phyloP scores from a whole-genome alignment of 1,140 invertebrate species.

The Cepaea nemoralis region DNA sequence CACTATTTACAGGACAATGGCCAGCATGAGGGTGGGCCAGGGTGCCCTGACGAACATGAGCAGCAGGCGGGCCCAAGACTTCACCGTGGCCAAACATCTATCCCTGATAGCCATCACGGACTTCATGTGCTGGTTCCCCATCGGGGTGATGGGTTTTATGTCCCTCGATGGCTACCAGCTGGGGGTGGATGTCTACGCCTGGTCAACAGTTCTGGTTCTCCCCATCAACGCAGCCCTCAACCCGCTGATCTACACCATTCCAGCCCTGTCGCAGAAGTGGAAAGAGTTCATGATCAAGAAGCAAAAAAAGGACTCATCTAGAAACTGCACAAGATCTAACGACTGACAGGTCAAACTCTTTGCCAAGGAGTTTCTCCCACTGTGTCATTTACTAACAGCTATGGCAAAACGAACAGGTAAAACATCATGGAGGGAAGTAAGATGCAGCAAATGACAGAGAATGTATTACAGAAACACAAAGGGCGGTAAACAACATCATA shows the following conservation, averaged over 20 bases:
- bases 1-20: conserved; percentile 48
- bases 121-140: conserved; percentile 56
- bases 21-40: conserved; percentile 3
- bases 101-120: conserved; percentile 51
- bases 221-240: conserved; percentile 54
- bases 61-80: conserved; percentile 48
- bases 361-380: no score
- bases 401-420: no score
- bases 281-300: conserved; percentile 7
- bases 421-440: no score
- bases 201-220: conserved; percentile 46
- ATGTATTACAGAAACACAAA: no score
- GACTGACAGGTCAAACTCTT: no score
- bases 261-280: background rate
- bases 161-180: conserved; percentile 41
- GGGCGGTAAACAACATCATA: no score
- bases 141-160: conserved; percentile 55
- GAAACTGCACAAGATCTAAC: background rate
- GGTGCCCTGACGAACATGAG: conserved; percentile 14
- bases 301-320: background rate
- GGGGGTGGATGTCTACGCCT: conserved; percentile 47
- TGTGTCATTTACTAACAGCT: no score
- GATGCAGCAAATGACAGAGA: no score
- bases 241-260: conserved; percentile 49
- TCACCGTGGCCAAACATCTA: conserved; percentile 49